These are phyloP conservation scores for Atethmia centrago DNA, from an alignment of 2,888 invertebrate genomes.

Conservation along the genomic window DNA sequence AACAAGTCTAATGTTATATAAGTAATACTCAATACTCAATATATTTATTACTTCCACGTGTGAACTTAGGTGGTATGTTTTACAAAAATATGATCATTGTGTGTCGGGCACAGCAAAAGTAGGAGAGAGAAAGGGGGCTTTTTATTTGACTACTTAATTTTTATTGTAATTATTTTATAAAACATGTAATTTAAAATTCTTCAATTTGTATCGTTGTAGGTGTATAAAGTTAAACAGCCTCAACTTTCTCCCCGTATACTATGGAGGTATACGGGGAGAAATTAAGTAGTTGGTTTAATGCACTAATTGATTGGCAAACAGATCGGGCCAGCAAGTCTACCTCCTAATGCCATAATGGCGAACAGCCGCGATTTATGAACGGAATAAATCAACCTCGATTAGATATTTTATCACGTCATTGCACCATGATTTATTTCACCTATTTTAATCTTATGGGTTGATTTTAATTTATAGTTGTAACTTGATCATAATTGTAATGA, in stretches of 20 bases:
- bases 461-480: neutral
- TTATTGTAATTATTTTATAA: too few species aligned
- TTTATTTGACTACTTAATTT: too few species aligned
- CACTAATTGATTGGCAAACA: constrained; percentile 52
- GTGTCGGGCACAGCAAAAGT: too few species aligned
- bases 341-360: constrained; percentile 9
- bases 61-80: too few species aligned
- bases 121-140: too few species aligned
- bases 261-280: too few species aligned
- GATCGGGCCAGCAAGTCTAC: constrained; percentile 17
- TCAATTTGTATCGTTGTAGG: too few species aligned
- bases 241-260: neutral
- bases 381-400: constrained; percentile 30
- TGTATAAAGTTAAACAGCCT: neutral
- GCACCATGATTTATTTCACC: constrained; percentile 22
- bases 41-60: too few species aligned
- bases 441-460: neutral
- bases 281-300: constrained; percentile 38
- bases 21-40: too few species aligned
- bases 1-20: too few species aligned
- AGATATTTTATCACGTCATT: constrained; percentile 20
- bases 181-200: too few species aligned
- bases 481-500: neutral
- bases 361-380: constrained; percentile 31
- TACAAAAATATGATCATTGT: too few species aligned